Conservation (phyloP, 1,140 invertebrate species). For the Monochamus saltuarius region DNA sequence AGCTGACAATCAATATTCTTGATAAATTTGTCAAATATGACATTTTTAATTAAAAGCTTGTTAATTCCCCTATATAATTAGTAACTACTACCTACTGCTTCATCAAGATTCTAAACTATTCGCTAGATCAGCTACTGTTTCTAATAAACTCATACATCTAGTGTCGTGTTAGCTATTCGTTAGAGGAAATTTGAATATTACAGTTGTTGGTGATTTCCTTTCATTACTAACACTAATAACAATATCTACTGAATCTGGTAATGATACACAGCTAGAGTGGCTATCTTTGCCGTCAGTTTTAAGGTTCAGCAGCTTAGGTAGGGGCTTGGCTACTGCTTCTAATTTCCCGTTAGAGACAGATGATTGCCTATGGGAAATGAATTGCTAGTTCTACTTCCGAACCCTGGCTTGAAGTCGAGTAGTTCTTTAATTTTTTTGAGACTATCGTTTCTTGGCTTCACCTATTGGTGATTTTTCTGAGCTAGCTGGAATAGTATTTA, state of each 20-base stretch:
- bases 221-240: slow-evolving; percentile 66
- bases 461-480: slow-evolving; percentile 42
- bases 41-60: too few relatives aligned
- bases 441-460: slow-evolving; percentile 58
- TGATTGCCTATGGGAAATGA: slow-evolving; percentile 57
- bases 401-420: slow-evolving; percentile 61
- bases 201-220: slow-evolving; percentile 21
- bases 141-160: slow-evolving; percentile 53
- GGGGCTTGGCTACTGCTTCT: slow-evolving; percentile 57
- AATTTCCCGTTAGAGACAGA: slow-evolving; percentile 56
- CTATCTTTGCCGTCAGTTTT: slow-evolving; percentile 88
- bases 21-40: too few relatives aligned
- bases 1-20: too few relatives aligned
- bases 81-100: too few relatives aligned
- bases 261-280: slow-evolving; percentile 82
- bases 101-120: slow-evolving; percentile 67
- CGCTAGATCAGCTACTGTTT: slow-evolving; percentile 66
- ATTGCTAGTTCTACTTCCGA: slow-evolving; percentile 55
- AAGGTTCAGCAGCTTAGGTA: slow-evolving; percentile 78
- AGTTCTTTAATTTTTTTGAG: slow-evolving; percentile 70
- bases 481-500: slow-evolving; percentile 15
- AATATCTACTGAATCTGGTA: slow-evolving; percentile 82
- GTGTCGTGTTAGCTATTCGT: slow-evolving; percentile 4
- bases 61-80: too few relatives aligned
- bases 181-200: slow-evolving; percentile 41